Conservation (phyloP, 2,888 invertebrate species). For the Pteria penguin region DNA sequence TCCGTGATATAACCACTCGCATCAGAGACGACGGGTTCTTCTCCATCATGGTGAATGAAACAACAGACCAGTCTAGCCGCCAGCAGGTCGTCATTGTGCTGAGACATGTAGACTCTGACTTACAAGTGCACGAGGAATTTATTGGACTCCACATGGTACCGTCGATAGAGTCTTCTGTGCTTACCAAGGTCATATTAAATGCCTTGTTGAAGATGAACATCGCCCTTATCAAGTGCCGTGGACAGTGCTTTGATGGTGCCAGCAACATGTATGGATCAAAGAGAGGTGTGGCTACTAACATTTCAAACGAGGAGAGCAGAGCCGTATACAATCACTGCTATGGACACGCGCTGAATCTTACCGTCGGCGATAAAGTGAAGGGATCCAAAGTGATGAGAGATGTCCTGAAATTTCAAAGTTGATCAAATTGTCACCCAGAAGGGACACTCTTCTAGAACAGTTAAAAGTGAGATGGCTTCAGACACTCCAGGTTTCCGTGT, state of each 20-base stretch:
- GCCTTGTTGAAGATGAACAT: constrained; percentile 44
- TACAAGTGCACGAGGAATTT: constrained; percentile 56
- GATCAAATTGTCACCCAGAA: constrained; percentile 47
- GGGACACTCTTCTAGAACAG: constrained; percentile 39
- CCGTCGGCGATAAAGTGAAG: constrained; percentile 40
- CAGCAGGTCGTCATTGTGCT: constrained; percentile 60
- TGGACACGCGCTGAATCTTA: constrained; percentile 48
- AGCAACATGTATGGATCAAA: constrained; percentile 49
- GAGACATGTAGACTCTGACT: constrained; percentile 34
- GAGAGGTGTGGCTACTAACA: constrained; percentile 43
- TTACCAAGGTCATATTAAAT: constrained; percentile 47
- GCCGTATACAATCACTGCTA: constrained; percentile 54
- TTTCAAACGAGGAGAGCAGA: constrained; percentile 32
- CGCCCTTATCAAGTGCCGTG: constrained; percentile 44
- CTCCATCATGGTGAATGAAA: constrained; percentile 54
- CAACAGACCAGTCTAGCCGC: constrained; percentile 51
- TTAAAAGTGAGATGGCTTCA: constrained; percentile 32
- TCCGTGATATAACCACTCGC: constrained; percentile 37
- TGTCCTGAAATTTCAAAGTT: constrained; percentile 44
- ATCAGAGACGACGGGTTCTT: constrained; percentile 46
- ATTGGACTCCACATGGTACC: constrained; percentile 47
- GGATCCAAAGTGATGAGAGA: constrained; percentile 28
- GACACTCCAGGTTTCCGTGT: no score
- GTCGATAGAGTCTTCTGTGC: constrained; percentile 34
- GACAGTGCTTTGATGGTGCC: no score